phyloP scores from a whole-genome alignment of 2,888 invertebrate genomes.

The Ormyrus thymus region DNA sequence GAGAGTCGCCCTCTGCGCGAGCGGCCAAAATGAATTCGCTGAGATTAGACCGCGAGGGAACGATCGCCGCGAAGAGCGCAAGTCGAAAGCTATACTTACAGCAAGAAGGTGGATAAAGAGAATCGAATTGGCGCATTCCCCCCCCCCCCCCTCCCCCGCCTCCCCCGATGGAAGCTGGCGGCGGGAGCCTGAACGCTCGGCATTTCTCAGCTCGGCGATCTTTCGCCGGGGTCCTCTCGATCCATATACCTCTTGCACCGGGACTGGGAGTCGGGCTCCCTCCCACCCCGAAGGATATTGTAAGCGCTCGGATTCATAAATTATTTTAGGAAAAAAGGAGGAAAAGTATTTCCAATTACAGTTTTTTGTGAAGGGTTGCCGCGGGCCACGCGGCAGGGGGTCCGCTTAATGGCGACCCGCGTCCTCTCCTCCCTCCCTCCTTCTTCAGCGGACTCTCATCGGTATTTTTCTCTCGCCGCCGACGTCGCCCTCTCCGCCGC shows the following conservation, averaged over 20 bases:
- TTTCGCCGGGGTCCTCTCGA: constrained; percentile 27
- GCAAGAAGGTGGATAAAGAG: not conserved
- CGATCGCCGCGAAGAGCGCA: no score
- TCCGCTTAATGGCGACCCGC: constrained; percentile 74
- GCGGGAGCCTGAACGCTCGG: constrained; percentile 25
- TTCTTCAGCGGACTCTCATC: constrained; percentile 12
- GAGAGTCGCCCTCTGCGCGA: not conserved
- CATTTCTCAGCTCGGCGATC: constrained; percentile 35
- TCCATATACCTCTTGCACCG: constrained; percentile 1
- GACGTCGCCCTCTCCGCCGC: not conserved
- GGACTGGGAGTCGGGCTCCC: not conserved
- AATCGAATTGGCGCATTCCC: constrained; percentile 18
- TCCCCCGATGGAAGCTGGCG: not conserved
- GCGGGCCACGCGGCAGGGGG: constrained; percentile 75
- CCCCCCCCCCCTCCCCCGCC: not conserved
- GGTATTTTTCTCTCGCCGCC: constrained; percentile 51
- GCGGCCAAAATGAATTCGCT: no score
- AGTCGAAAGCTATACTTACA: not conserved
- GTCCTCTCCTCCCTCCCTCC: constrained; percentile 5
- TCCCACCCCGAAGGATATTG: not conserved
- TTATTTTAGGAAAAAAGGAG: constrained; percentile 75
- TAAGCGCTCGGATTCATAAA: constrained; percentile 69
- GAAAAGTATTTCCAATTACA: constrained; percentile 76
- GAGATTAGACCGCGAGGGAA: no score
- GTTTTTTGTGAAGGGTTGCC: constrained; percentile 75